Evolutionary conservation across 2,888 invertebrate genomes (phyloP).

Genomic region (Idaea aversata): DNA sequence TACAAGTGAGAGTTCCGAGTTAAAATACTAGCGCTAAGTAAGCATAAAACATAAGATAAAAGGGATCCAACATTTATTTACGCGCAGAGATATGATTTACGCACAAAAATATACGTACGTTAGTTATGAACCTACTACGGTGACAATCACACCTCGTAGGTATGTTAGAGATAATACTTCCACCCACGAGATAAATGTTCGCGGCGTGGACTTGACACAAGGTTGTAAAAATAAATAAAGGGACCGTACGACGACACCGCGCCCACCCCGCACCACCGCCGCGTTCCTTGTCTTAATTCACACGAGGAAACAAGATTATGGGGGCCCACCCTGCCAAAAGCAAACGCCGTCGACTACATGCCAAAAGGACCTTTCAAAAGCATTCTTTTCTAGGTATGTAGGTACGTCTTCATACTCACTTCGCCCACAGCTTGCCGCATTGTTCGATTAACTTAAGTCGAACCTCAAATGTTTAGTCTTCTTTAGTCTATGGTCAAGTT

Average conservation of each 20-base stretch:
- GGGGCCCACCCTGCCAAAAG: background rate
- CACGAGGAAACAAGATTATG: constrained; percentile 8
- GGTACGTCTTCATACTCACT: background rate
- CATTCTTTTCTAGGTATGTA: constrained; percentile 4
- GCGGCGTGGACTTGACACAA: constrained; percentile 58
- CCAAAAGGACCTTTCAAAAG: constrained; percentile 13
- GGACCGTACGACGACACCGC: constrained; percentile 35
- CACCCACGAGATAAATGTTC: constrained; percentile 58
- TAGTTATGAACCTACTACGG: constrained; percentile 24
- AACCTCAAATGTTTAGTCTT: background rate
- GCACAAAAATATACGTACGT: constrained; percentile 41
- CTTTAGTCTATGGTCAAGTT: background rate
- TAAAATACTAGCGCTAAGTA: background rate
- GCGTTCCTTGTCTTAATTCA: constrained; percentile 13
- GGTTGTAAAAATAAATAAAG: constrained; percentile 65
- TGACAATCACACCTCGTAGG: constrained; percentile 48
- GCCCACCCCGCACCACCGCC: constrained; percentile 34
- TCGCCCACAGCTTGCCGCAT: background rate
- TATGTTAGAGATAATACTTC: constrained; percentile 51
- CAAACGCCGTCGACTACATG: constrained; percentile 3
- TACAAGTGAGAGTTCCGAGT: background rate
- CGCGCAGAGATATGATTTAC: constrained; percentile 33
- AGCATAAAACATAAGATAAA: background rate
- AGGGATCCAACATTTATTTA: constrained; percentile 6
- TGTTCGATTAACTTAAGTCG: background rate